Evolutionary conservation across 2,797 vertebrate genomes (phyloP).

Genomic region (Rhabdomys pumilio): DNA sequence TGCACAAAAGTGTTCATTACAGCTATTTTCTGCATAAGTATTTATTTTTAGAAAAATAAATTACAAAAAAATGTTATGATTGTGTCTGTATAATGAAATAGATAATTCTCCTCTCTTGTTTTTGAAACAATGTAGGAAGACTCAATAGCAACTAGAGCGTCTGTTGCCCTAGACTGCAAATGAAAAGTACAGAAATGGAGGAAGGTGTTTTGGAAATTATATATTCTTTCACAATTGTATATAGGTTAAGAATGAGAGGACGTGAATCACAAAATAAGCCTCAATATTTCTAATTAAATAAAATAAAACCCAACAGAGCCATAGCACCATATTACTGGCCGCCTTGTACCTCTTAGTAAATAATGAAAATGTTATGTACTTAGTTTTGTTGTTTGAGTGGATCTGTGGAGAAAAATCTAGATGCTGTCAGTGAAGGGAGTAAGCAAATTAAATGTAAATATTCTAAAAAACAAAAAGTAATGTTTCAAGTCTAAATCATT

Average conservation of each 20-base stretch:
- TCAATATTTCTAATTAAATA: no score
- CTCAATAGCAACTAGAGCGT: constrained; percentile 15
- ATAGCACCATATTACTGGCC: not conserved
- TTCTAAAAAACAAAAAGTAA: constrained; percentile 43
- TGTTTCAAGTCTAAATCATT: constrained; percentile 52
- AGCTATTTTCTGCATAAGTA: not conserved
- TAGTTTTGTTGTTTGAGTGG: constrained; percentile 21
- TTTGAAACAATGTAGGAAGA: constrained; percentile 11
- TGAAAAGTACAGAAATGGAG: constrained; percentile 18
- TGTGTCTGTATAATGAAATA: not conserved
- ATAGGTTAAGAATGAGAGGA: not conserved
- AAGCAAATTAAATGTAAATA: constrained; percentile 42
- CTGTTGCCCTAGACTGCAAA: not conserved
- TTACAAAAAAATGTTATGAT: not conserved
- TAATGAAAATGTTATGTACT: not conserved
- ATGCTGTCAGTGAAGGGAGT: constrained; percentile 26
- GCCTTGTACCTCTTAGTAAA: not conserved
- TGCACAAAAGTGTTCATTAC: not conserved
- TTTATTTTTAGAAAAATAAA: constrained; percentile 61
- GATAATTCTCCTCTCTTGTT: constrained; percentile 6
- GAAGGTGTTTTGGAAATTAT: not conserved
- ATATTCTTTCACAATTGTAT: not conserved
- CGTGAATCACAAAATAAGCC: not conserved
- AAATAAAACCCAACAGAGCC: not conserved
- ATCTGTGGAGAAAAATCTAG: not conserved